Base-by-base conservation (phyloP, 2,797 vertebrate species). In the Acipenser transmontanus region DNA sequence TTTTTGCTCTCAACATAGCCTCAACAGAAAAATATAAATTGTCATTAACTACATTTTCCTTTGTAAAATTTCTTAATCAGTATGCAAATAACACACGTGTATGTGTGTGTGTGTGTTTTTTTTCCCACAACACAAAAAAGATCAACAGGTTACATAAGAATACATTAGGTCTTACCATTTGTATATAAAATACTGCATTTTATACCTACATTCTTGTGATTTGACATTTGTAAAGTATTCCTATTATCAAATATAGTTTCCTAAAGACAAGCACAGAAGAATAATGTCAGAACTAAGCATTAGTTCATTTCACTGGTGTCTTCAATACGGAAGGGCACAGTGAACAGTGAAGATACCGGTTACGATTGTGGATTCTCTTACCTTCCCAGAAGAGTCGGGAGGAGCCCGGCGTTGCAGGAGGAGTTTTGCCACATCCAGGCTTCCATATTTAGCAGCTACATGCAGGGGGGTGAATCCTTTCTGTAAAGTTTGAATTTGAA, bases 391-490 rank as follows among this genome's bases (percentile, higher is more conserved):
- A 2, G 91, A 91, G 74, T 99, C 95, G 0, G 95, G 90, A 1
- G 89, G 87, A n/a, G 97, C 95, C 0, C 81, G 85, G 0, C 94
- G 93, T 81, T 97, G 95, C 72, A 99, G 85, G 59, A 99, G 90
- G 7, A 99, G 93, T 73, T 97, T 94, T 54, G 94, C 95, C 61
- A 99, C 95, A 71, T 98, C 97, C 69, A 98, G 83, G 82, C 95
- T 98, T 76, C 97, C 97, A 0, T 99, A 98, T 72, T 99, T 99
- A 62, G 97, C 87, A 0, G 97, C 97, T 70, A 99, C 97, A 0
- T 99, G 97, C 66, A 99, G 76, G 0, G 97, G 96, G 6, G 97
- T 98, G 63, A 99, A 99, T 64, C 97, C 97, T 86, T 99, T 99
- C 97, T 99, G 89, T 61, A 72, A 75, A 75, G 20, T 10, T 54